phyloP scores from a whole-genome alignment of 2,797 vertebrate genomes.

The Spea hammondii region DNA sequence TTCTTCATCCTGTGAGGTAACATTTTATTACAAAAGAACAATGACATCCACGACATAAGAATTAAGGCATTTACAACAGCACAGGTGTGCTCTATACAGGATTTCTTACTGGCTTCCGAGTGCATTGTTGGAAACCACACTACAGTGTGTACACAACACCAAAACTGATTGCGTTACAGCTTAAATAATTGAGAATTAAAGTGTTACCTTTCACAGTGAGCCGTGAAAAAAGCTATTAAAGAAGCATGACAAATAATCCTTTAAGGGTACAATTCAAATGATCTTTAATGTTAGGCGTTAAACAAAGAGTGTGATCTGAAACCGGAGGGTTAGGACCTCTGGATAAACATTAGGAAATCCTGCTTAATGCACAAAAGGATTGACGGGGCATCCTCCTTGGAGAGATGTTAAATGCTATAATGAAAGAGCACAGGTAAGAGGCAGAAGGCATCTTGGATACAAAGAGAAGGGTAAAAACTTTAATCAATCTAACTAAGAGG shows the following conservation, averaged over 20 bases:
- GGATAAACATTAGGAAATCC: not conserved
- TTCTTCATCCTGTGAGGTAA: slow-evolving; percentile 48
- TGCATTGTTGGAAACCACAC: slow-evolving; percentile 14
- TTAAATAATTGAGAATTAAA: not conserved
- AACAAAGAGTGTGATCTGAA: too few relatives aligned
- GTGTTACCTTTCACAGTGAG: slow-evolving; percentile 12
- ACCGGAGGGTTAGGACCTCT: too few relatives aligned
- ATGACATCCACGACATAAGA: slow-evolving; percentile 23
- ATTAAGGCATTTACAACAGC: slow-evolving; percentile 52
- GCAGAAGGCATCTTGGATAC: too few relatives aligned
- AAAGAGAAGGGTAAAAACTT: too few relatives aligned
- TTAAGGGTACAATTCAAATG: too few relatives aligned
- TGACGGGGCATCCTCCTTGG: not conserved
- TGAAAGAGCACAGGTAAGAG: not conserved
- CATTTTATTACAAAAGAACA: slow-evolving; percentile 55
- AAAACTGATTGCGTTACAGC: too few relatives aligned
- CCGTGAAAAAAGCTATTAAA: too few relatives aligned
- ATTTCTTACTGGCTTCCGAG: slow-evolving; percentile 10
- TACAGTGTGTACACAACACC: slow-evolving; percentile 19
- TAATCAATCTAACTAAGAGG: too few relatives aligned
- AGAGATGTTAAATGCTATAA: too few relatives aligned
- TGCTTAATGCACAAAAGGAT: not conserved
- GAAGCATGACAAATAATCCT: too few relatives aligned
- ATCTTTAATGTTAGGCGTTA: too few relatives aligned
- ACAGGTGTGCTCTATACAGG: slow-evolving; percentile 48